Evolutionary conservation across 2,113 vertebrate genomes (phyloP).

Genomic region (Coturnix japonica): DNA sequence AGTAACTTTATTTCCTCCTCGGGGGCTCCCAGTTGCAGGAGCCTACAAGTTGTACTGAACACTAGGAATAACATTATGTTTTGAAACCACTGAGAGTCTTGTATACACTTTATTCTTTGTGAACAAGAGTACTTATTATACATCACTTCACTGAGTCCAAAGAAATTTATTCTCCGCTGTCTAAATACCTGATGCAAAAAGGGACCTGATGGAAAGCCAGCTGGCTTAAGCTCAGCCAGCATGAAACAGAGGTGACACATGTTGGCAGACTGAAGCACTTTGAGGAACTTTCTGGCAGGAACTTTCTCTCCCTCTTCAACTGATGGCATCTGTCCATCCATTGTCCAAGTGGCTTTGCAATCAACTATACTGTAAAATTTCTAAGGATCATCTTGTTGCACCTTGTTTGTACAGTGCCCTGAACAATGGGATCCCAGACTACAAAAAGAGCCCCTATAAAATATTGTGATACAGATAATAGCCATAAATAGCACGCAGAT

Average conservation of each 20-base stretch:
- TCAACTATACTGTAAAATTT: background rate
- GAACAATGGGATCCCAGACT: background rate
- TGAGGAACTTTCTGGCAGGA: constrained; percentile 32
- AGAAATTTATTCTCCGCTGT: background rate
- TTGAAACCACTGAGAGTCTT: background rate
- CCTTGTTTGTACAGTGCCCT: background rate
- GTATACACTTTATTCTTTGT: background rate
- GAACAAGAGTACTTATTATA: background rate
- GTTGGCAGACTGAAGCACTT: constrained; percentile 20
- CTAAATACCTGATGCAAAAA: background rate
- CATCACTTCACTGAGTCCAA: background rate
- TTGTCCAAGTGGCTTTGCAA: constrained; percentile 4
- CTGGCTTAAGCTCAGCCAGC: constrained; percentile 3
- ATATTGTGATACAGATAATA: background rate
- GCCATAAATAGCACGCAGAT: fast-evolving
- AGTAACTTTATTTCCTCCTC: background rate
- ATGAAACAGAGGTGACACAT: constrained; percentile 14
- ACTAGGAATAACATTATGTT: background rate
- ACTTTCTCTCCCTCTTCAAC: background rate
- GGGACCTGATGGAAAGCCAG: constrained; percentile 24
- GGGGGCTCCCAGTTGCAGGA: background rate
- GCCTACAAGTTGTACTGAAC: background rate
- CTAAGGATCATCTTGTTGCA: background rate
- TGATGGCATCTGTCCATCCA: constrained; percentile 33
- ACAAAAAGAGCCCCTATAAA: background rate